Evolutionary conservation across 2,797 vertebrate genomes (phyloP).

Genomic region (Glossophaga mutica): DNA sequence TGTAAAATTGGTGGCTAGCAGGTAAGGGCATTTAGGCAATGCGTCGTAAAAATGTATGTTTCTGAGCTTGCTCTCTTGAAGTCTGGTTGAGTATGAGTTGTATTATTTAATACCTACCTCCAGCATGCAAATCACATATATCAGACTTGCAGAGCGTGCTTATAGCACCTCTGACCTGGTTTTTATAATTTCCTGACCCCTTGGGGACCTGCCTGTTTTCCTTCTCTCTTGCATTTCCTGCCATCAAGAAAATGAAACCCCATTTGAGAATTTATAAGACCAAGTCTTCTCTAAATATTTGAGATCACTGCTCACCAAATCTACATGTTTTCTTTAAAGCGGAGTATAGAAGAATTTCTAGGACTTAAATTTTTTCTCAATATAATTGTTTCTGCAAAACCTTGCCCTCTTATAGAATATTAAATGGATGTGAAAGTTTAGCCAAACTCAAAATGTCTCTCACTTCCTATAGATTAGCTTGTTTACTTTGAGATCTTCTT

Average conservation of each 20-base stretch:
- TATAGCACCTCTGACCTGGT: neutral
- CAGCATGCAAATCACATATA: neutral
- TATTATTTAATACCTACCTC: neutral
- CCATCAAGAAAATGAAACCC: neutral
- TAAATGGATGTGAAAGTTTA: neutral
- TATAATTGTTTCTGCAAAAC: neutral
- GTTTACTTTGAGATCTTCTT: constrained; percentile 29
- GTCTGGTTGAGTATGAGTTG: neutral
- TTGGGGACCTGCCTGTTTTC: neutral
- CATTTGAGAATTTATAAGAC: neutral
- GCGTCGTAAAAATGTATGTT: neutral
- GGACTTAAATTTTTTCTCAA: neutral
- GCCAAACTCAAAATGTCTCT: neutral
- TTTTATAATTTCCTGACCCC: neutral
- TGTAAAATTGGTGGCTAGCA: neutral
- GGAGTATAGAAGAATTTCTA: neutral
- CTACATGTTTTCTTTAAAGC: constrained; percentile 1
- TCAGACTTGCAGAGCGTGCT: neutral
- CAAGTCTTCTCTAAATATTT: neutral
- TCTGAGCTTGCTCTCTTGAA: neutral
- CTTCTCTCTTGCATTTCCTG: neutral
- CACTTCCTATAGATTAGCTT: constrained; percentile 25
- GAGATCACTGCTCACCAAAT: neutral
- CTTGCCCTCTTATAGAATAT: neutral
- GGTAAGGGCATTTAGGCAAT: neutral